Evolutionary conservation across 2,113 vertebrate genomes (phyloP).

Genomic region (Hiodon tergisus): DNA sequence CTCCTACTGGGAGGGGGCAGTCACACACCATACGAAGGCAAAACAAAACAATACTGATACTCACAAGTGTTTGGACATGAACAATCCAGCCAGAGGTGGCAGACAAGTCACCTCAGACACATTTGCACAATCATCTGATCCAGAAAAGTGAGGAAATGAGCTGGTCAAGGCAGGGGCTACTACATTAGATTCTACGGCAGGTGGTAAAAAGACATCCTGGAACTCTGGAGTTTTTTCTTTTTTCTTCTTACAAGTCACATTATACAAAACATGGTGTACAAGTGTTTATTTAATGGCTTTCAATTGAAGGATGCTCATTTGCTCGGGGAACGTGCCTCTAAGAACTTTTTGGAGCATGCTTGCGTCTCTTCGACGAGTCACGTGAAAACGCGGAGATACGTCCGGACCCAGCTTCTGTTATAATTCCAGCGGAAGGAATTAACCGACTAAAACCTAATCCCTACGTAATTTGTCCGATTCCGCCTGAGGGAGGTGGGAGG

Average conservation of each 20-base stretch:
- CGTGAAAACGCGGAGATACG: neutral
- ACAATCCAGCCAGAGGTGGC: too few species aligned
- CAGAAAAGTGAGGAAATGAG: neutral
- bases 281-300: too few species aligned
- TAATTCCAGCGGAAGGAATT: conserved; percentile 47
- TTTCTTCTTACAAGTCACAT: too few species aligned
- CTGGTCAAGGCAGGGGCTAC: too few species aligned
- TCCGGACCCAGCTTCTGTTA: neutral
- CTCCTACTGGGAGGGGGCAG: conserved; percentile 46
- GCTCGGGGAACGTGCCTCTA: too few species aligned
- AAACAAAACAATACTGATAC: neutral
- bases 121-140: neutral
- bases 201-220: too few species aligned
- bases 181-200: too few species aligned
- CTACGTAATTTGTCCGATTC: conserved; percentile 37
- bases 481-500: conserved; percentile 19
- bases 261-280: too few species aligned
- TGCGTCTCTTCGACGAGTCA: too few species aligned
- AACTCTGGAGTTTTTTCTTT: too few species aligned
- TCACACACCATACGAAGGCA: conserved; percentile 41
- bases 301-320: too few species aligned
- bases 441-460: conserved; percentile 52
- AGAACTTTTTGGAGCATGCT: neutral
- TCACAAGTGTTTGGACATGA: neutral
- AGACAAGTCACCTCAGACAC: neutral